Conservation (phyloP, 2,113 vertebrate genomes). For the Anarrhichthys ocellatus region DNA sequence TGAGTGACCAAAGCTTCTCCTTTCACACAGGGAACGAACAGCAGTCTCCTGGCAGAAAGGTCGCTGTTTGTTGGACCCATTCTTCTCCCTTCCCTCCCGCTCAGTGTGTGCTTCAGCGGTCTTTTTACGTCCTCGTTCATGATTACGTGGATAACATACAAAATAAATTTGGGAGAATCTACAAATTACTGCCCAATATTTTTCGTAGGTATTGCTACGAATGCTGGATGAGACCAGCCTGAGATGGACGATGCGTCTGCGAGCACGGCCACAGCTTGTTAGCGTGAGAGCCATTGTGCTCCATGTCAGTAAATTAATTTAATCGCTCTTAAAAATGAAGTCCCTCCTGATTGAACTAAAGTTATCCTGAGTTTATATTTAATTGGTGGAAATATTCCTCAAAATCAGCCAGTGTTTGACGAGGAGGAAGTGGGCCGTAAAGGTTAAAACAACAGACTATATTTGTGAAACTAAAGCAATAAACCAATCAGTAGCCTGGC, state of each 20-base stretch:
- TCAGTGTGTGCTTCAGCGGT: too few relatives aligned
- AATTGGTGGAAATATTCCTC: constrained; percentile 3
- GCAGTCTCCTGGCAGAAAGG: too few relatives aligned
- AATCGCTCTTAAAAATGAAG: not conserved
- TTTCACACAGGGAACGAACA: too few relatives aligned
- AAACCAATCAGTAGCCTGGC: constrained; percentile 18
- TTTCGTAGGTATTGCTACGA: not conserved
- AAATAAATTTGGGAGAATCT: not conserved
- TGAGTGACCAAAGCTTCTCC: too few relatives aligned
- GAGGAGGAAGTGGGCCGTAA: not conserved
- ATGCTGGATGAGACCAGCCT: too few relatives aligned
- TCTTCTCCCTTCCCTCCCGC: too few relatives aligned
- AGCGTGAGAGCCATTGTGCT: not conserved
- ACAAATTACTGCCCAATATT: not conserved
- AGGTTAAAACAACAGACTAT: constrained; percentile 3
- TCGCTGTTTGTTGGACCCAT: too few relatives aligned
- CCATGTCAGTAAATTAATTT: not conserved
- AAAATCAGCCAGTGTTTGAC: not conserved
- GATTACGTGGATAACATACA: not conserved
- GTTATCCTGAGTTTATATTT: not conserved
- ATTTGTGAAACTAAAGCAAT: constrained; percentile 5
- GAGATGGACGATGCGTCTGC: not conserved
- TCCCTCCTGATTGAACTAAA: not conserved
- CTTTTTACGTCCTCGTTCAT: too few relatives aligned
- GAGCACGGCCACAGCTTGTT: not conserved